phyloP scores from a whole-genome alignment of 1,140 invertebrate genomes.

The Macrobrachium nipponense region DNA sequence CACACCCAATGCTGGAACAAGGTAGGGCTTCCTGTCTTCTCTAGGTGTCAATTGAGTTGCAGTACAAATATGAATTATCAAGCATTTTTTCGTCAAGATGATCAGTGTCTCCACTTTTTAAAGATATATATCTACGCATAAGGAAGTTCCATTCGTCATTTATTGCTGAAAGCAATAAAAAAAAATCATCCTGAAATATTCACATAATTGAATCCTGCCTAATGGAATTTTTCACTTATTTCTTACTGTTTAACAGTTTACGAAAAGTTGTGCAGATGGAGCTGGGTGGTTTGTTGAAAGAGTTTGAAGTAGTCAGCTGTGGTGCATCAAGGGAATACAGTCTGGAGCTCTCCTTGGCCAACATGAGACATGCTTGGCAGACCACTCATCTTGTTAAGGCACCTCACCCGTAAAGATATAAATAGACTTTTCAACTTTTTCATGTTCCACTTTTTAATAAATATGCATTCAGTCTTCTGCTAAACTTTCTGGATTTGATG shows the following conservation, averaged over 20 bases:
- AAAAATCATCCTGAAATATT: neutral
- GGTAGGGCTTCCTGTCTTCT: neutral
- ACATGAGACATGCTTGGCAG: constrained; percentile 89
- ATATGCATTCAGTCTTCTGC: no score
- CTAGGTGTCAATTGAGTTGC: no score
- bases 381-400: constrained; percentile 76
- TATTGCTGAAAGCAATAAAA: neutral
- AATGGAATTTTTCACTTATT: no score
- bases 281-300: constrained; percentile 79
- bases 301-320: constrained; percentile 89
- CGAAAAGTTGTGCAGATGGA: constrained; percentile 83
- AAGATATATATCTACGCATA: no score
- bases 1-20: constrained; percentile 85
- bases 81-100: no score
- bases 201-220: no score
- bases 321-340: constrained; percentile 88
- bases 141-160: no score
- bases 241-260: constrained; percentile 67
- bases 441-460: no score
- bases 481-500: no score
- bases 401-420: constrained; percentile 31
- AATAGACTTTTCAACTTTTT: neutral
- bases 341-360: constrained; percentile 81
- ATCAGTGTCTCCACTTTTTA: no score
- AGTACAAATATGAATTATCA: no score